Percentiles rank a stretch among this genome's conserved stretches.
Conservation (phyloP, 2,888 invertebrate species). For the Chloroclysta siterata region DNA sequence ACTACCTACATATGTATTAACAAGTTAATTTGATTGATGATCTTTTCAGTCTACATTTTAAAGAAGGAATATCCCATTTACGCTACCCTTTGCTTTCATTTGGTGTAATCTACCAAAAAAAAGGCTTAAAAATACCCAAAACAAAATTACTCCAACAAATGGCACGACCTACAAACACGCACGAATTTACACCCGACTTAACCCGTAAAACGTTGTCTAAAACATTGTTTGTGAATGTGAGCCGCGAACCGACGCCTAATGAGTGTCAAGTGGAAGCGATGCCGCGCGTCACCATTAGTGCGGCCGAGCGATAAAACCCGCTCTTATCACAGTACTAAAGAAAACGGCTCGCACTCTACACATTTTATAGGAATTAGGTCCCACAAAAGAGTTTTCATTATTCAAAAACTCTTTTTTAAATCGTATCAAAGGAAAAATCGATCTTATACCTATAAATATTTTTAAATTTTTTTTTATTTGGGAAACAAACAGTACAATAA, state of each 20-base stretch:
- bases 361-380: too few relatives aligned
- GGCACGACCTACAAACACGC: conserved; percentile 31
- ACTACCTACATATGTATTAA: too few relatives aligned
- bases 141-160: conserved; percentile 25
- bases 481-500: too few relatives aligned
- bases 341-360: background rate
- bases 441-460: too few relatives aligned
- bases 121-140: background rate
- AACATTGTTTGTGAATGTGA: conserved; percentile 48
- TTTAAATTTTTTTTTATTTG: too few relatives aligned
- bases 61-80: too few relatives aligned
- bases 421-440: too few relatives aligned
- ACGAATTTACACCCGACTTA: conserved; percentile 39
- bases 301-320: conserved; percentile 43
- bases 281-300: conserved; percentile 50
- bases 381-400: too few relatives aligned
- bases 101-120: background rate
- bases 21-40: too few relatives aligned
- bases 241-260: conserved; percentile 48
- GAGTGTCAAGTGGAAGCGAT: conserved; percentile 53
- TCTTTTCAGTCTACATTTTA: too few relatives aligned
- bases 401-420: too few relatives aligned
- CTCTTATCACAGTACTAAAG: conserved; percentile 20
- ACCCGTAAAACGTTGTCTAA: conserved; percentile 42
- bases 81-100: too few relatives aligned